phyloP scores from a whole-genome alignment of 2,888 invertebrate species.

The Gortyna flavago region DNA sequence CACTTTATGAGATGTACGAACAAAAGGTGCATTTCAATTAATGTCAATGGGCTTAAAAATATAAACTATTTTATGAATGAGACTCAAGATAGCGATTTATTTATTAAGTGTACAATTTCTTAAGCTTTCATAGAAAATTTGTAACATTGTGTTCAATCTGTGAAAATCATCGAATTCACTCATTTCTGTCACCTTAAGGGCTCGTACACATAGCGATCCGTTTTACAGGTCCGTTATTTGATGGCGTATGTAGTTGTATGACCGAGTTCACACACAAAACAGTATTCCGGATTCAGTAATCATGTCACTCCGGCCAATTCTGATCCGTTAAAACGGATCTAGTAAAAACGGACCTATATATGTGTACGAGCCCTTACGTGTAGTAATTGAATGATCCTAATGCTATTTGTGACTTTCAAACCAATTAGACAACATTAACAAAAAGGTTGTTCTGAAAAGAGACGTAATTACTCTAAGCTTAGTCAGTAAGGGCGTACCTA shows the following conservation, averaged over 20 bases:
- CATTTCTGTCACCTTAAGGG: too few species aligned
- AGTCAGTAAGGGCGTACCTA: too few species aligned
- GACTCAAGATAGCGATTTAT: neutral
- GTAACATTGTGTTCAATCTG: neutral
- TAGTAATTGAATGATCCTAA: neutral
- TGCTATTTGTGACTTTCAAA: neutral
- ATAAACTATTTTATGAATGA: conserved; percentile 14
- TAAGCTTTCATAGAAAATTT: conserved; percentile 2
- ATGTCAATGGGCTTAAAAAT: conserved; percentile 10
- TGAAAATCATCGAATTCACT: neutral
- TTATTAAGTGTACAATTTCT: neutral
- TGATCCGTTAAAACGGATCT: too few species aligned
- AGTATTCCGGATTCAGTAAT: too few species aligned
- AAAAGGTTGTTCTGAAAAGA: neutral
- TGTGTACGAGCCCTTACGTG: too few species aligned
- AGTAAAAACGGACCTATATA: too few species aligned
- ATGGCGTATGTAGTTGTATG: too few species aligned
- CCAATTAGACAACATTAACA: neutral
- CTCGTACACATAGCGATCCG: too few species aligned
- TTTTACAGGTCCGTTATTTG: too few species aligned
- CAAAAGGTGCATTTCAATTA: conserved; percentile 2
- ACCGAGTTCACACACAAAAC: too few species aligned
- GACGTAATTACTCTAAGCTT: too few species aligned
- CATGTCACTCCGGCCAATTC: too few species aligned
- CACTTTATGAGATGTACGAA: neutral